Conservation (phyloP, 2,888 invertebrate species). For the Metalampra italica region DNA sequence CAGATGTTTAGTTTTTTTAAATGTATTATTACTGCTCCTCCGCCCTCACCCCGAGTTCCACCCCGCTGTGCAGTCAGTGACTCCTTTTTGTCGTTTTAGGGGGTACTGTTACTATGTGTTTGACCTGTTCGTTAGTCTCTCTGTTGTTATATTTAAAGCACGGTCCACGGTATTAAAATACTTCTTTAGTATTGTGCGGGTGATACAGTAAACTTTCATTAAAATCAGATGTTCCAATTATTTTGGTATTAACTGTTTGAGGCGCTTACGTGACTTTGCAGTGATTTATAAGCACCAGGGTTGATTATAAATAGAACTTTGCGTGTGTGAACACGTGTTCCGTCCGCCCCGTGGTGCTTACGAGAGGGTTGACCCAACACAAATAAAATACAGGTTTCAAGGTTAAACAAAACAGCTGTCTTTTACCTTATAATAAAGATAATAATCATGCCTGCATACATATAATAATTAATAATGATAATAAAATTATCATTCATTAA, state of each 20-base stretch:
- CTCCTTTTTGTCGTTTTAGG: conserved; percentile 59
- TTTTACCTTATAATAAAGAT: conserved; percentile 11
- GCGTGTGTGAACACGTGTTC: conserved; percentile 64
- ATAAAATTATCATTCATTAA: no score
- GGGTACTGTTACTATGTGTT: conserved; percentile 44
- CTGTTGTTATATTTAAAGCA: background rate
- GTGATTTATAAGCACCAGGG: conserved; percentile 19
- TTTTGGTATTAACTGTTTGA: conserved; percentile 27
- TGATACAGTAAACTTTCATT: conserved; percentile 1
- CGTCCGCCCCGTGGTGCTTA: conserved; percentile 32
- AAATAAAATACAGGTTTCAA: conserved; percentile 48
- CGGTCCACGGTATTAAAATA: background rate
- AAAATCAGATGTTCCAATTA: conserved; percentile 1
- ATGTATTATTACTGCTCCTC: conserved; percentile 59
- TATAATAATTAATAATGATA: no score
- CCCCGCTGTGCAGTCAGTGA: conserved; percentile 69
- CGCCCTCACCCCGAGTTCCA: conserved; percentile 41
- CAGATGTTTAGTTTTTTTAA: conserved; percentile 74
- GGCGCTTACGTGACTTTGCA: conserved; percentile 12
- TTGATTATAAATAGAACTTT: conserved; percentile 48
- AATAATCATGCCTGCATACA: background rate
- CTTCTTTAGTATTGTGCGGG: background rate
- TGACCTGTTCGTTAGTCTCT: conserved; percentile 49
- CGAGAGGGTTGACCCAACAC: conserved; percentile 42
- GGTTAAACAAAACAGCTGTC: conserved; percentile 46